These are phyloP conservation scores for Galleria mellonella DNA, from an alignment of 1,140 invertebrate genomes.

Conservation along the genomic window DNA sequence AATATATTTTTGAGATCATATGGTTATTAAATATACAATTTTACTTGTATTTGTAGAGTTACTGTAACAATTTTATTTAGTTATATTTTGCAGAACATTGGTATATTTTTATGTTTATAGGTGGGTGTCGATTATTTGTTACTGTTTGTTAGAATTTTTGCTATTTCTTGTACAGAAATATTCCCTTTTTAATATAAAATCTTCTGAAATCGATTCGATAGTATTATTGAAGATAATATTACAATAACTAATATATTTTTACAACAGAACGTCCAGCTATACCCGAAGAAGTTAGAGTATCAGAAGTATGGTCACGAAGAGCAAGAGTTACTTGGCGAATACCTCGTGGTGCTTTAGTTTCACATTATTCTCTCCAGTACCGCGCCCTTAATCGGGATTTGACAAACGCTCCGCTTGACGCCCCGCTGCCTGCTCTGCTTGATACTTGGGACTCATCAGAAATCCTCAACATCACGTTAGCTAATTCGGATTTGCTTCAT, in stretches of 20 bases:
- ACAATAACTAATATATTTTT: no score
- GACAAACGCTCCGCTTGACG: slow-evolving; percentile 40
- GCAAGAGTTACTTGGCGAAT: slow-evolving; percentile 57
- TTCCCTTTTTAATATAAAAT: no score
- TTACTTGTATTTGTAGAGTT: no score
- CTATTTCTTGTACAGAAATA: not conserved
- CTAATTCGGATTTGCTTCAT: slow-evolving; percentile 57
- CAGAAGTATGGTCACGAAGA: slow-evolving; percentile 60
- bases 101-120: no score
- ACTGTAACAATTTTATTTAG: no score
- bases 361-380: slow-evolving; percentile 60
- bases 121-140: no score
- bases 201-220: no score
- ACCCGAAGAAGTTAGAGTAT: slow-evolving; percentile 60
- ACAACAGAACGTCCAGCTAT: slow-evolving; percentile 50
- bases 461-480: slow-evolving; percentile 54
- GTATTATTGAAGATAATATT: no score
- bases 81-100: no score
- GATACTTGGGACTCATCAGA: slow-evolving; percentile 56
- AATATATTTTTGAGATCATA: no score
- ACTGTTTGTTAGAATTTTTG: not conserved
- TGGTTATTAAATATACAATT: no score
- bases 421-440: slow-evolving; percentile 49
- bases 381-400: slow-evolving; percentile 42
- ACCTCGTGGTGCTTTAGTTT: slow-evolving; percentile 46